Base-by-base conservation (phyloP, 2,113 vertebrate species). In the Motacilla alba region DNA sequence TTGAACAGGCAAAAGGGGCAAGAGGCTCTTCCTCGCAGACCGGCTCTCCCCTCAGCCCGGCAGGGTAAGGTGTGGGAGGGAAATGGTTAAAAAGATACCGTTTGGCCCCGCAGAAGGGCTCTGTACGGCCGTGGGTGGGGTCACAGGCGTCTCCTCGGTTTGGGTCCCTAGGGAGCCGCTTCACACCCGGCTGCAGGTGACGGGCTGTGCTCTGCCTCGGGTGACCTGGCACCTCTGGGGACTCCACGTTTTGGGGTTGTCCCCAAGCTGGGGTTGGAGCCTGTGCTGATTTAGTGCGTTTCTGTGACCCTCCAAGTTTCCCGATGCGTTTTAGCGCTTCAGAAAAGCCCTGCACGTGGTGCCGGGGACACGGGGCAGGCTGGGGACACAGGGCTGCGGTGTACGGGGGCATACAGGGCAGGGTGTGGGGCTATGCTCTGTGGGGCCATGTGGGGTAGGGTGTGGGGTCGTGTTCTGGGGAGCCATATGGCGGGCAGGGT, bases 291-390 rank as follows among this genome's bases (percentile, higher is more conserved):
- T 68, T 18, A 21, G 6, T 3, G 26, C 0, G 0, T 35, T 83
- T 81, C 68, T 83, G 27, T 15, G 9, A 24, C 56, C 4, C 21
- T 62, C 28, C 33, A 37, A 46, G 28, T 8, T 47, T 27, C 28
- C 16, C 2, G 8, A 13, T 0, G 2, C 10, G 5, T 13, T 82
- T 66, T 33, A 81, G 55, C 5, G 9, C 47, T 75, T 49, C 41
- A 31, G 43, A 6, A 0, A 8, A 22, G 37, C n/a, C 22, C 41
- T 9, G 35, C 43, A 1, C 4, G 0, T 11, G 70, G 53, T 64
- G 70, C 43, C 2, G 2, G 43, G 58, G 46, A 15, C 12, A 2
- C 0, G 5, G 41, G 41, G 30, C 13, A 3, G 21, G 31, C 35
- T 66, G 35, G 3, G 39, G 21, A 10, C 16, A 8, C 6, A 3